A percentile compares a stretch with the other conserved stretches of the same genome.
Evolutionary conservation across 2,113 vertebrate species (phyloP).

Genomic region (Grus americana): DNA sequence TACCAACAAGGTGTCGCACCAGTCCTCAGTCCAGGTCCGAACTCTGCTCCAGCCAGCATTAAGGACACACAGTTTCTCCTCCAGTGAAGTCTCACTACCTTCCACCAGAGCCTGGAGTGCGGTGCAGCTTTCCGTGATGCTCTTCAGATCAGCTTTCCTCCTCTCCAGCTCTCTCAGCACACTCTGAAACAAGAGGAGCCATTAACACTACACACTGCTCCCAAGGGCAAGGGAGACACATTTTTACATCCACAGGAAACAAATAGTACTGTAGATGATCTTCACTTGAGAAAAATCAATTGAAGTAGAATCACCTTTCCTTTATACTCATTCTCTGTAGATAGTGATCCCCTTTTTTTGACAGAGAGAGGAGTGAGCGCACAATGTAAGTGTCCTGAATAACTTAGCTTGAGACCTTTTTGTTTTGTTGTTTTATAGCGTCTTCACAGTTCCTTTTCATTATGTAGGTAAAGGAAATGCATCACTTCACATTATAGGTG

Average conservation of each 20-base stretch:
- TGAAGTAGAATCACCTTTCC: neutral
- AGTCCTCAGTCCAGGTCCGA: constrained; percentile 89
- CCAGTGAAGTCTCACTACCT: constrained; percentile 83
- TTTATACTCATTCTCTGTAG: neutral
- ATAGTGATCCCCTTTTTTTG: neutral
- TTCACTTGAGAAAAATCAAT: neutral
- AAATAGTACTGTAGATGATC: neutral
- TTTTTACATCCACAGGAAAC: neutral
- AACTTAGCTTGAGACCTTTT: neutral
- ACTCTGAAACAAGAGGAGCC: constrained; percentile 75
- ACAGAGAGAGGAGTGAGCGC: fast-evolving
- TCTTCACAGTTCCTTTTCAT: neutral
- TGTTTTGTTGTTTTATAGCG: neutral
- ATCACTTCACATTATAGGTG: neutral
- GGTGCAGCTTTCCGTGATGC: constrained; percentile 85
- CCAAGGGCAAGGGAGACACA: neutral
- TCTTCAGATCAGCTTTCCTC: constrained; percentile 83
- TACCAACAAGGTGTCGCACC: constrained; percentile 91
- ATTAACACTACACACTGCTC: neutral
- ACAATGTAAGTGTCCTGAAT: neutral
- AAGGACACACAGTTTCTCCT: constrained; percentile 86
- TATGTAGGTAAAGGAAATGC: neutral
- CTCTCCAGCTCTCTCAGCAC: constrained; percentile 90
- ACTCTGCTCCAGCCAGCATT: constrained; percentile 88
- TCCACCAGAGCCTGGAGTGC: constrained; percentile 87